Base-by-base conservation (phyloP, 2,113 vertebrate species). In the Grus americana region DNA sequence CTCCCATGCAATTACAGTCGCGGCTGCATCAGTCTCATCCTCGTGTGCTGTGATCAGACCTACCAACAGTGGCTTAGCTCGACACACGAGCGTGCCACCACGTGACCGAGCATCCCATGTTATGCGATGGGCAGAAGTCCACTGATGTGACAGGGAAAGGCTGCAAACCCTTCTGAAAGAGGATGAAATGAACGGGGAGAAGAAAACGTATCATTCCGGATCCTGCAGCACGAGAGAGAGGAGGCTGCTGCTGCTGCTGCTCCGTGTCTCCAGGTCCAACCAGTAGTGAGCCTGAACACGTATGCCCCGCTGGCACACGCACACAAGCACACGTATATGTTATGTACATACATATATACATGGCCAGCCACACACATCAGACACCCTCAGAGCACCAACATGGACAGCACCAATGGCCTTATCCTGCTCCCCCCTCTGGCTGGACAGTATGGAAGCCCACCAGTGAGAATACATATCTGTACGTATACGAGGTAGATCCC, bases 301-400 rank as follows among this genome's bases (percentile, higher is more conserved):
- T 9, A 11, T 59, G 66, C 22, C 65, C 63, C 66, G 40, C 42
- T 1, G 2, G 67, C 26, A 79, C 52, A 38, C 24, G 20, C 23
- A 20, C 9, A 34, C 57, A 84, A 30, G 62, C 23, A 40, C 20
- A 83, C 7, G 9, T 6, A 32, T 11, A 30, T 4, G 5, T 9
- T 36, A 17, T 15, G 58, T 0, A 26, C 1, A 2, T 55, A n/a
- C 10, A 15, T 1, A 3, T 14, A 63, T 4, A 13, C 17, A 2
- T 11, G 44, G 58, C 42, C 82, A 42, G 34, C 20, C 52, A 58
- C 32, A 52, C 19, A 13, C 3, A 26, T 23, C 38, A 81, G 46
- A 14, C 23, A 26, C 12, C 0, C 46, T 47, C 38, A 22, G 58
- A 49, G 59, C 36, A 8, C 34, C 40, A 27, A 10, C 26, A 34